Base-by-base conservation (phyloP, 2,888 invertebrate species). In the Eupithecia inturbata region DNA sequence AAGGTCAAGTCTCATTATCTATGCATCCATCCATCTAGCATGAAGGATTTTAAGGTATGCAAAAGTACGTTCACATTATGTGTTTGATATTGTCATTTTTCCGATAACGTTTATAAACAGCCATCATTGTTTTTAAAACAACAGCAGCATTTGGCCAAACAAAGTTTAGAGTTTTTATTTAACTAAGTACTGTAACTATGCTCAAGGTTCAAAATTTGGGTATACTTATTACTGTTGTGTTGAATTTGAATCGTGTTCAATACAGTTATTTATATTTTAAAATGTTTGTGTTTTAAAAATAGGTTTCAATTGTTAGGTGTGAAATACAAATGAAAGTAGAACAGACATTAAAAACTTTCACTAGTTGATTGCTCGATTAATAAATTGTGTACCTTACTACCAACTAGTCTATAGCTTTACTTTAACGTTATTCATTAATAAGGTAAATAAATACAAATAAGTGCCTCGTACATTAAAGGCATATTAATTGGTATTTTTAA, bases 291-390 rank as follows among this genome's bases (percentile, higher is more conserved):
- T 53, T 53, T n/a, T 53, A 4, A 19, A 49, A 49, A n/a, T n/a
- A 49, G 14, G 12, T 57, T 57, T 26, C 26, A 57, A 26, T 57
- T 1, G 33, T 31, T 10, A 31, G 45, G 60, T 57, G 62, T 12
- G n/a, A 64, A 64, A 36, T 33, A 5, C 31, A 64, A 64, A n/a
- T 62, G 49, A 71, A 74, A 71, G 71, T 74, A 31, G 66, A 71
- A 53, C 60, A 69, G 63, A 6, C 22, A 53, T 36, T 45, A n/a
- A 63, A 64, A 53, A 72, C 75, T 72, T 72, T 75, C 71, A 39
- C 71, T 67, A 53, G 66, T 10, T 14, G 60, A 36, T 67, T 63
- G 63, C 31, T 33, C 33, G 5, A n/a, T 36, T 36, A 19, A 64
- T 64, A 64, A 64, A 64, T 64, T n/a, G 63, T 14, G 57, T 57